Conservation (phyloP, 2,113 vertebrate species). For the Antennarius striatus region DNA sequence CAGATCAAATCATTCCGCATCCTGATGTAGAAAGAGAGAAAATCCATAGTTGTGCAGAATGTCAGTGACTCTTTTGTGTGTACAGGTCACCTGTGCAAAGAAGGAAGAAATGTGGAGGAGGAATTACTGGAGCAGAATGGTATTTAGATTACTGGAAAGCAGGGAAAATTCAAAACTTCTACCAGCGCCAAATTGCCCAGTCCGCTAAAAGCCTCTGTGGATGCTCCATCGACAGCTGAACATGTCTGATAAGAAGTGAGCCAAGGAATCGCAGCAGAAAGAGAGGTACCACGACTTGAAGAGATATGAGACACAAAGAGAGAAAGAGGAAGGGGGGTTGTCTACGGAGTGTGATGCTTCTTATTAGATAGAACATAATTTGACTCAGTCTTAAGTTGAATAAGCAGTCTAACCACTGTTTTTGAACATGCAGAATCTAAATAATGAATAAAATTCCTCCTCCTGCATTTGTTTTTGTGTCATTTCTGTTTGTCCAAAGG, state of each 20-base stretch:
- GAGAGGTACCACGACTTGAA: slow-evolving; percentile 47
- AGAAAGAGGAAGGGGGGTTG: background rate
- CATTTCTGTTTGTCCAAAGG: too few species aligned
- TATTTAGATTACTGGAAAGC: slow-evolving; percentile 65
- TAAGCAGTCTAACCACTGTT: slow-evolving; percentile 8
- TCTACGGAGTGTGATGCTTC: slow-evolving; percentile 13
- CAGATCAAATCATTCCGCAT: background rate
- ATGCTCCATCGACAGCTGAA: slow-evolving; percentile 75
- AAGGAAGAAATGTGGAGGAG: slow-evolving; percentile 28
- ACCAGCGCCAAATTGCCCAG: slow-evolving; percentile 60
- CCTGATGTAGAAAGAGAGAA: background rate
- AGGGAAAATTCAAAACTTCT: slow-evolving; percentile 57
- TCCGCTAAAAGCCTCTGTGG: slow-evolving; percentile 64
- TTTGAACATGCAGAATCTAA: slow-evolving; percentile 1
- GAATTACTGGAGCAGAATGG: slow-evolving; percentile 47
- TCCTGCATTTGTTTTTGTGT: too few species aligned
- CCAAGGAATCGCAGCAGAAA: slow-evolving; percentile 58
- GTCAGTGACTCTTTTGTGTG: slow-evolving; percentile 16
- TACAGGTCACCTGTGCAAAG: slow-evolving; percentile 33
- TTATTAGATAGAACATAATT: slow-evolving; percentile 26
- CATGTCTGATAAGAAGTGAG: slow-evolving; percentile 74
- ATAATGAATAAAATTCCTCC: too few species aligned
- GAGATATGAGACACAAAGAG: slow-evolving; percentile 26
- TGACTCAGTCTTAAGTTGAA: slow-evolving; percentile 9
- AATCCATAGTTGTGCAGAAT: background rate